These are phyloP conservation scores for Bacillus rossius DNA, from an alignment of 1,140 invertebrate genomes.

Conservation along the genomic window DNA sequence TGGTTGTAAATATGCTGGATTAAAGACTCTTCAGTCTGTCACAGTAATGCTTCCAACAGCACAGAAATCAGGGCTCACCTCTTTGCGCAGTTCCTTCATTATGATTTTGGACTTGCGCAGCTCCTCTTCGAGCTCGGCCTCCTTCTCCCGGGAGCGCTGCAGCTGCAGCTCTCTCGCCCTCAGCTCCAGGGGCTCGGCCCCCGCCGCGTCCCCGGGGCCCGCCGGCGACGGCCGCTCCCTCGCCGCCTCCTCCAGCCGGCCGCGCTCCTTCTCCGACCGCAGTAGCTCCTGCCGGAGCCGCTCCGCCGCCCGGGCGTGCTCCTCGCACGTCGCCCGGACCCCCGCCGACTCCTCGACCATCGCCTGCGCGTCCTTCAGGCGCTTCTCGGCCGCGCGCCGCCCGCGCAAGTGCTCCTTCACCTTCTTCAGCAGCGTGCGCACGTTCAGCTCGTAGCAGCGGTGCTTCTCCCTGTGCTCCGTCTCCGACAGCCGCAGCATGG, in stretches of 20 bases:
- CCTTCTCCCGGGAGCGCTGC: not conserved
- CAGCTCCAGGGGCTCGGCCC: not conserved
- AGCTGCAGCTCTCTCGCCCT: not conserved
- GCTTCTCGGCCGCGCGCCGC: constrained; percentile 32
- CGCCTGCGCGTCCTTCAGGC: constrained; percentile 24
- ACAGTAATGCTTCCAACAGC: no score
- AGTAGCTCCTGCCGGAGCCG: constrained; percentile 33
- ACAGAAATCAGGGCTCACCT: no score
- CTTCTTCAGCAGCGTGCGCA: constrained; percentile 35
- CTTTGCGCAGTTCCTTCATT: constrained; percentile 7
- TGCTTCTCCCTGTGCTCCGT: constrained; percentile 17
- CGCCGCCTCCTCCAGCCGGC: constrained; percentile 29
- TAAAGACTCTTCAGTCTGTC: no score
- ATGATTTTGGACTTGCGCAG: constrained; percentile 4
- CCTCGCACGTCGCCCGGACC: constrained; percentile 7
- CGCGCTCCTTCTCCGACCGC: constrained; percentile 42
- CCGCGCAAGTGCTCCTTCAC: constrained; percentile 30
- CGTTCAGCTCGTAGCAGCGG: constrained; percentile 25
- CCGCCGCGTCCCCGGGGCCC: not conserved
- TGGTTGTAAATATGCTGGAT: no score
- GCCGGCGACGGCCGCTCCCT: not conserved
- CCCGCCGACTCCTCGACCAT: not conserved
- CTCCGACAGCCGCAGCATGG: constrained; percentile 1
- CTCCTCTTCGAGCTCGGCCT: constrained; percentile 2
- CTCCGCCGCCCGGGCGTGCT: constrained; percentile 17